Base-by-base conservation (phyloP, 2,888 invertebrate species). In the Netelia virgata region DNA sequence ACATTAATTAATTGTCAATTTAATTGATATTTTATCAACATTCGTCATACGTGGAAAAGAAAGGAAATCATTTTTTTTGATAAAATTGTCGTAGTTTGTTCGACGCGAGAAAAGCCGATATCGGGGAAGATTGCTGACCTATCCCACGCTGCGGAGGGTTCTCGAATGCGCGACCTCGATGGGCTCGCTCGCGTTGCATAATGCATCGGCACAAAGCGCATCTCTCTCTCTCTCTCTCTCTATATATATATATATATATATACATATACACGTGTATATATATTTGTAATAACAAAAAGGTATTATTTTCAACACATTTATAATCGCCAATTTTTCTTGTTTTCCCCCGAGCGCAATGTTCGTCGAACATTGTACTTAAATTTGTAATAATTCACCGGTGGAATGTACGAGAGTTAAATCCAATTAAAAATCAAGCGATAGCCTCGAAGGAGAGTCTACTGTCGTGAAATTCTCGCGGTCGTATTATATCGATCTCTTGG, bases 141-240 rank as follows among this genome's bases (percentile, higher is more conserved):
- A 79, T 72, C 70, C 55, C 70, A 72, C 64, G 55, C 53, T 53
- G 11, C 28, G 11, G 41, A 55, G 63, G 23, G 53, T 55, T 63
- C 63, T 64, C 41, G 23, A 41, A 64, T 72, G 23, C 23, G 11
- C 68, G 68, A 55, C 16, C 28, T 18, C 78, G 53, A 28, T 61
- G 64, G 18, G 14, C 41, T 28, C 77, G 61, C 23, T 6, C 63
- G 53, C 63, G 64, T 79, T 79, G 72, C 78, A 72, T 64, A 79
- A 79, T 79, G 70, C 70, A 79, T 69, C 64, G n/a, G 5, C 18
- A 18, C 64, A 64, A 63, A 28, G 47, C 47, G 63, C 74, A 74
- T 63, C 50, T 61, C 28, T 28, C 28, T 5, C 6, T 28, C 28
- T 3, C 28, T 28, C 23, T 23, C 23, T 23, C 23, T 23, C 11